phyloP scores from a whole-genome alignment of 53 echinoderm and acorn worm genomes.

The Paelopatides confundens region DNA sequence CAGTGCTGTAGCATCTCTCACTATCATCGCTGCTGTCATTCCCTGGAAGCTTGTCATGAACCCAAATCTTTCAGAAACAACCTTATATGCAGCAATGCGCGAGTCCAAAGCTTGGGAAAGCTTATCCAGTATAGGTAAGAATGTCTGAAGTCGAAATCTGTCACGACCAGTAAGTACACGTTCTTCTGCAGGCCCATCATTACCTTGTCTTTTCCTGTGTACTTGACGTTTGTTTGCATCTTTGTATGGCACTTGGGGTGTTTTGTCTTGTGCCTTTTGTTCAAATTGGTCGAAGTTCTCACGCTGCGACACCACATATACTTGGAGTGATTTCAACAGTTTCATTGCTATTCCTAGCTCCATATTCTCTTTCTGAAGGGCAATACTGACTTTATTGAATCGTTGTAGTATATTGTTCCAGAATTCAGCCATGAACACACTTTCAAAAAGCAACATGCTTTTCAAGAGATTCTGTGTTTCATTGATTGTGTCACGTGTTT shows the following conservation, averaged over 20 bases:
- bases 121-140: conserved; percentile 35
- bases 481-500: conserved; percentile 40
- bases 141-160: conserved; percentile 35
- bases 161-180: conserved; percentile 38
- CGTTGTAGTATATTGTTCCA: conserved; percentile 33
- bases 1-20: conserved; percentile 26
- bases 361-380: conserved; percentile 40
- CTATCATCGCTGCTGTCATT: conserved; percentile 40
- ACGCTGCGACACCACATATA: conserved; percentile 35
- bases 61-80: conserved; percentile 27
- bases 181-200: conserved; percentile 35
- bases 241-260: conserved; percentile 40
- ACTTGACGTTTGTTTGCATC: conserved; percentile 35
- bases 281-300: conserved; percentile 38
- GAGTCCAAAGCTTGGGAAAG: conserved; percentile 38
- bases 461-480: conserved; percentile 38
- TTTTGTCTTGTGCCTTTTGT: conserved; percentile 30
- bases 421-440: conserved; percentile 33
- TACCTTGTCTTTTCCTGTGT: conserved; percentile 38
- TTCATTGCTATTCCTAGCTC: conserved; percentile 34
- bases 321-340: conserved; percentile 38
- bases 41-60: conserved; percentile 40
- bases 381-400: conserved; percentile 27
- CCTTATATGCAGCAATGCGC: conserved; percentile 38
- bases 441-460: conserved; percentile 38